These are phyloP conservation scores for Actinia tenebrosa DNA, from an alignment of 64 coral and sea anemone species.

Conservation along the genomic window DNA sequence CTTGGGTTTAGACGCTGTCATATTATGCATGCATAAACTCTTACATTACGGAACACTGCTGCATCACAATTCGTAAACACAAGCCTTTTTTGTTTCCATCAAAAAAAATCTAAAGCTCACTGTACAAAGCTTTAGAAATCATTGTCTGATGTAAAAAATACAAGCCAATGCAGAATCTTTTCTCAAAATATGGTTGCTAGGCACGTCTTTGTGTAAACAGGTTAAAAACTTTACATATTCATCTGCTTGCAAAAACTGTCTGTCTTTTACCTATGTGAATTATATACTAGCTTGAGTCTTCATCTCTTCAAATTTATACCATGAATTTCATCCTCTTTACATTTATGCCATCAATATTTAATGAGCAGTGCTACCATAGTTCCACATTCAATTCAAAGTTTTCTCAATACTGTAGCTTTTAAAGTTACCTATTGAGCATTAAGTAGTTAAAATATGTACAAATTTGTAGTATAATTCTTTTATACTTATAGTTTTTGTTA, in stretches of 20 bases:
- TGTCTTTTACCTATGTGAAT: not conserved
- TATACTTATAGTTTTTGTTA: not conserved
- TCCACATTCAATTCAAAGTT: not conserved
- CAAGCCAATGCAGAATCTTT: no score
- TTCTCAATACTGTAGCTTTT: not conserved
- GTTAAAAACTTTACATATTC: not conserved
- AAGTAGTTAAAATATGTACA: not conserved
- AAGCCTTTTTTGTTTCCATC: not conserved
- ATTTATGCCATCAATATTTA: not conserved
- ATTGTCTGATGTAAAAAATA: no score
- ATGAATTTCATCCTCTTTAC: not conserved
- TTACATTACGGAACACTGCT: not conserved
- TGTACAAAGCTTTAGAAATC: not conserved
- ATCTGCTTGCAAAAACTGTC: not conserved
- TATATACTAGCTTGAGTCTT: not conserved
- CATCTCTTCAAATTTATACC: not conserved
- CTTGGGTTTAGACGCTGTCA: not conserved
- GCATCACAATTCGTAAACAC: not conserved
- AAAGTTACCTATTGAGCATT: not conserved
- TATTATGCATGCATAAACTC: not conserved
- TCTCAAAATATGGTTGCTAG: no score
- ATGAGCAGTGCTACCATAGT: not conserved
- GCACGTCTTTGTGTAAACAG: not conserved
- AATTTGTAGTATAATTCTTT: not conserved
- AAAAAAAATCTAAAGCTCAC: not conserved